These are phyloP conservation scores for Silurus meridionalis DNA, from an alignment of 2,113 vertebrate species.

Conservation along the genomic window DNA sequence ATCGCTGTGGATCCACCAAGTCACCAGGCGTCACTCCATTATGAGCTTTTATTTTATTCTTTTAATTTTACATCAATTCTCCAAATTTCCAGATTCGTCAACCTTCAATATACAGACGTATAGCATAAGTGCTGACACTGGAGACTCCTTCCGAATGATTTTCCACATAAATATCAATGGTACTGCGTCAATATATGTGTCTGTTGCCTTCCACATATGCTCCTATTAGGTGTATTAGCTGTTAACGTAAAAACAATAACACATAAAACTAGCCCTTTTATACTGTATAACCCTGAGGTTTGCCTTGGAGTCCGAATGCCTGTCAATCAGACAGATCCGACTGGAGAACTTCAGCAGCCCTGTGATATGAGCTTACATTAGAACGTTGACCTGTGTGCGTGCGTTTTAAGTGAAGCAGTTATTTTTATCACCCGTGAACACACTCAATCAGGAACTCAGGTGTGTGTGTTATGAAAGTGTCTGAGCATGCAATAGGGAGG, in stretches of 20 bases:
- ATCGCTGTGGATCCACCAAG: neutral
- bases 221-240: neutral
- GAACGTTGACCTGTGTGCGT: neutral
- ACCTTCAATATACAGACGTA: neutral
- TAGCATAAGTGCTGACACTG: neutral
- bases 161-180: neutral
- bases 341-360: neutral
- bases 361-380: neutral
- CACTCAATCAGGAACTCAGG: neutral
- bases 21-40: conserved; percentile 6
- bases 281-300: neutral
- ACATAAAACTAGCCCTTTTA: neutral
- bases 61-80: neutral
- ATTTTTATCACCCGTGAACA: conserved; percentile 1
- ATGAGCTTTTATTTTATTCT: neutral
- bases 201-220: neutral
- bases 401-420: neutral
- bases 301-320: neutral
- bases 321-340: neutral
- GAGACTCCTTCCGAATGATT: neutral
- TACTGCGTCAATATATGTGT: no score
- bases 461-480: conserved; percentile 43
- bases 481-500: conserved; percentile 66
- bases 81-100: neutral
- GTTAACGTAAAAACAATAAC: neutral